A percentile compares a stretch with the other conserved stretches of the same genome.
phyloP scores from a whole-genome alignment of 2,113 vertebrate species.

The Agapornis roseicollis region DNA sequence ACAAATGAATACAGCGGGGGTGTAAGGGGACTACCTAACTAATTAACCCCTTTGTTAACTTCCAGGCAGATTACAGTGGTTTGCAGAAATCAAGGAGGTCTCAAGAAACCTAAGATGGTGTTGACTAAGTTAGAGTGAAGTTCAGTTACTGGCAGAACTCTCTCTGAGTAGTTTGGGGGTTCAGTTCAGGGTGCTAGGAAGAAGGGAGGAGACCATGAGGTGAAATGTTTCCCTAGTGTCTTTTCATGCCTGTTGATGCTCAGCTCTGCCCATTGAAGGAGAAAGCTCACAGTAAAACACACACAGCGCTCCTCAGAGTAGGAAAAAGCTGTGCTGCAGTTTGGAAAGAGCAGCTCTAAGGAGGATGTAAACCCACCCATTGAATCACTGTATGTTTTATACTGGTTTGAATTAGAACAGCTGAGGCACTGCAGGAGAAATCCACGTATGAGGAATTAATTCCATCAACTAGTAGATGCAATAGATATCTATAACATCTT shows the following conservation, averaged over 20 bases:
- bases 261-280: background rate
- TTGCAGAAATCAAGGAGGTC: background rate
- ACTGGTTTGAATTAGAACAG: background rate
- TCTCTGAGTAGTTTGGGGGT: background rate
- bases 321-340: background rate
- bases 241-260: background rate
- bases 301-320: rapidly evolving
- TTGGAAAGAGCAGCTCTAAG: background rate
- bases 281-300: background rate
- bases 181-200: background rate
- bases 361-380: background rate
- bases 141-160: background rate
- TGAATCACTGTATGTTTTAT: background rate
- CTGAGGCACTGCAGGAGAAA: background rate
- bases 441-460: background rate
- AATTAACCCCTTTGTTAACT: slow-evolving; percentile 23
- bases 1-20: slow-evolving; percentile 34
- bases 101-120: background rate
- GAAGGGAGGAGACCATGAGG: background rate
- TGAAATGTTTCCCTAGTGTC: background rate
- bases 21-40: background rate
- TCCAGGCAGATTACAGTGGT: background rate
- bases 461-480: background rate
- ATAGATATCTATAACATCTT: background rate
- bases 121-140: background rate